Base-by-base conservation (phyloP, 2,888 invertebrate genomes). In the Eupelmus urozonus region DNA sequence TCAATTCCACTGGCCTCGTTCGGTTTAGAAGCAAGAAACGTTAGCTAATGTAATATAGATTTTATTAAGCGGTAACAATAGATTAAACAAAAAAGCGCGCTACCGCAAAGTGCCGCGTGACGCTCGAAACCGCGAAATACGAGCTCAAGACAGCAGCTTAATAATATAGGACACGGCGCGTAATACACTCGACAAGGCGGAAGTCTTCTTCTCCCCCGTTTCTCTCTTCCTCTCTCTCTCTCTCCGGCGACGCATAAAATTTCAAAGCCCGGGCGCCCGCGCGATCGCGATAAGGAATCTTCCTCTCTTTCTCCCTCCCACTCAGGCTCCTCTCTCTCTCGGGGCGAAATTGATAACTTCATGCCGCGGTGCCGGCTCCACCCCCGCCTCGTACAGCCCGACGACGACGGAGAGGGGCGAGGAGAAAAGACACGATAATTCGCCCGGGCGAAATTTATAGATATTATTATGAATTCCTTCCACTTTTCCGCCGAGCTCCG, bases 391-490 rank as follows among this genome's bases (percentile, higher is more conserved):
- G 29, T n/a, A 16, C 23, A 13, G 59, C 49, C 23, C 20, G 29
- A 34, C 9, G 20, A 5, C n/a, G 29, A 65, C 23, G 3, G 40
- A 9, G 11, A 2, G 34, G 40, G 3, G n/a, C 11, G 18, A 23
- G 11, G 23, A 29, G 20, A 34, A 7, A 65, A 34, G 65, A 42
- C 25, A 29, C 59, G 65, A 74, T 66, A 66, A 71, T 71, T 79
- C 70, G 70, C 11, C 23, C 34, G 18, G 5, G 16, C 27, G n/a
- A 78, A 70, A 75, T 75, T 75, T 75, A 65, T 74, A 51, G 74
- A 78, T 75, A 70, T 78, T 69, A 78, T 78, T 70, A 78, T 74
- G 75, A 75, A 74, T 70, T 75, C 59, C 59, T 57, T 27, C 42
- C 23, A 55, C 49, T 74, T 69, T 62, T 67, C 42, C 57, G 55